Base-by-base conservation (phyloP, 2,797 vertebrate species). In the Mus minutoides region DNA sequence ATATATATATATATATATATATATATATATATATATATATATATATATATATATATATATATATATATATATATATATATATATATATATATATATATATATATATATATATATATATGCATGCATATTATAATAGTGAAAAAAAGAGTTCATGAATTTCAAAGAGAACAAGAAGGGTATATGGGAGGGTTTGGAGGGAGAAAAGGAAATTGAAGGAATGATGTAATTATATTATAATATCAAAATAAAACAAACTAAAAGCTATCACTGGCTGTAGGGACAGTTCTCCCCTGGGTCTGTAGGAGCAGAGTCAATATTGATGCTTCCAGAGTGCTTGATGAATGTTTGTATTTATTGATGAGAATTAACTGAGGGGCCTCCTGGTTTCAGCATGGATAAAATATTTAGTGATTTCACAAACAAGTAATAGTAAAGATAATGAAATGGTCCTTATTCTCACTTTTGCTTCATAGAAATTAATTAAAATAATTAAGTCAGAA, bases 391-490 rank as follows among this genome's bases (percentile, higher is more conserved):
- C 9, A 46, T 22, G 64, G n/a, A 6, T 0, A 4, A 92, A 75
- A 24, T 80, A 6, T 29, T 91, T 22, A 49, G 79, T 49, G 34
- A 64, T 88, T 76, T 21, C 16, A 84, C 54, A 58, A 49, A 78
- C 10, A 40, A 84, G 69, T 6, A 13, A 40, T 24, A 17, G 29
- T 75, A 58, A 96, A 82, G 26, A 64, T 60, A 69, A 90, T 86
- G 58, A 92, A 90, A 80, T 54, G 34, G 16, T 86, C 56, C 75
- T 52, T 62, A 37, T 34, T 94, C 54, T 71, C 82, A 92, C 49
- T 58, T 96, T 92, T 69, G 52, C 69, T 64, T 90, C 58, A 56
- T 37, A 77, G 56, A 93, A 95, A 93, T 91, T 94, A 93, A 94
- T 88, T 79, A 75, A 89, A 84, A 76, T 73, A 73, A 40, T 43